Percentiles rank a stretch among this genome's conserved stretches.
phyloP scores from a whole-genome alignment of 2,113 vertebrate species.

The Lepus americanus region DNA sequence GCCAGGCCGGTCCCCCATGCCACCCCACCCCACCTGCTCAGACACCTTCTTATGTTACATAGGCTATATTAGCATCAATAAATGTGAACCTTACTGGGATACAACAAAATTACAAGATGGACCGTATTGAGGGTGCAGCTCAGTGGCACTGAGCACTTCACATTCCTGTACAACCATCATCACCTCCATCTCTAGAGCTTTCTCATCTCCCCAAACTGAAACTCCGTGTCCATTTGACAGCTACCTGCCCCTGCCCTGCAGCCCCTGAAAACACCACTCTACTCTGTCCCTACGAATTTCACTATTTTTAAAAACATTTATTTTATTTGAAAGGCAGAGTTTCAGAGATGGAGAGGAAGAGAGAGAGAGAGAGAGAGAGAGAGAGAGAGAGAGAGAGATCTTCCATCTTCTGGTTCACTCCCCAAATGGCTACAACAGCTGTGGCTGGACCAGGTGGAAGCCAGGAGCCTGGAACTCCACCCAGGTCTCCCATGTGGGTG shows the following conservation, averaged over 20 bases:
- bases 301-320: neutral
- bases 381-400: too few relatives aligned
- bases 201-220: neutral
- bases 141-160: neutral
- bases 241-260: neutral
- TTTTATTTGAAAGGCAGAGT: too few relatives aligned
- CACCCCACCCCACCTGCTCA: neutral
- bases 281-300: neutral
- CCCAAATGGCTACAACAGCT: too few relatives aligned
- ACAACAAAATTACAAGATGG: neutral
- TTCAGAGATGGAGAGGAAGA: too few relatives aligned
- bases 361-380: too few relatives aligned
- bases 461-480: too few relatives aligned
- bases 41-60: neutral
- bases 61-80: neutral
- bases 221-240: neutral
- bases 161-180: rapidly evolving
- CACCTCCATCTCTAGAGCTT: neutral
- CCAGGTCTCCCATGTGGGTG: too few relatives aligned
- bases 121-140: neutral
- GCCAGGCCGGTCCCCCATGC: neutral
- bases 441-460: too few relatives aligned
- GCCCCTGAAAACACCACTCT: neutral
- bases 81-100: neutral
- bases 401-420: too few relatives aligned